Evolutionary conservation across 2,113 vertebrate genomes (phyloP).

Genomic region (Lipophrys pholis): DNA sequence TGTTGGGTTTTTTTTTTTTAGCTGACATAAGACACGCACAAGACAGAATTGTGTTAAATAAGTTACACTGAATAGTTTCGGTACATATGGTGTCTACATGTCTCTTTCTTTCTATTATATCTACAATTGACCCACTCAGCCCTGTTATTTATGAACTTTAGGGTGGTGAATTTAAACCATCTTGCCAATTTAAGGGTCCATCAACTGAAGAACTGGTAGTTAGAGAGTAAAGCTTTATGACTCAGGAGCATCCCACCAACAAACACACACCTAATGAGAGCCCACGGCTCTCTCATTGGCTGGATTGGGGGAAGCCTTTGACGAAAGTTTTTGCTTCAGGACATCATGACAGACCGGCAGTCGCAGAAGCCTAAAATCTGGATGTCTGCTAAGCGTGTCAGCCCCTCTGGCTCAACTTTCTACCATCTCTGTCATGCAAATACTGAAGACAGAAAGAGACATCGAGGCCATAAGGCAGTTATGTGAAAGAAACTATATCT

Average conservation of each 20-base stretch:
- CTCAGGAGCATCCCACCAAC: conserved; percentile 60
- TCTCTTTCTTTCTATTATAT: conserved; percentile 37
- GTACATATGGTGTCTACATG: conserved; percentile 23
- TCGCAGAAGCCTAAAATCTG: neutral
- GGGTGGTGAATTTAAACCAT: conserved; percentile 38
- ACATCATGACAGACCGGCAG: neutral
- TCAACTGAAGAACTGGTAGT: conserved; percentile 40
- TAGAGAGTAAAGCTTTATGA: conserved; percentile 61
- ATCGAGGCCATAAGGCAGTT: too few species aligned
- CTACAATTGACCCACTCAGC: conserved; percentile 46
- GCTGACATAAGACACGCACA: conserved; percentile 9
- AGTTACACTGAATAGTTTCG: conserved; percentile 38
- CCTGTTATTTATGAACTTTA: conserved; percentile 53
- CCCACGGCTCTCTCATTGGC: conserved; percentile 3
- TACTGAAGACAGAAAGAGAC: too few species aligned
- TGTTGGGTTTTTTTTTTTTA: neutral
- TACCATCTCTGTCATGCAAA: too few species aligned
- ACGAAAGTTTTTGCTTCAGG: conserved; percentile 18
- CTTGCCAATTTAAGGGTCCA: conserved; percentile 38
- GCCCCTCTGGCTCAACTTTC: too few species aligned
- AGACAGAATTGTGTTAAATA: too few species aligned
- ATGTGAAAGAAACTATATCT: too few species aligned
- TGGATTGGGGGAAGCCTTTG: conserved; percentile 11
- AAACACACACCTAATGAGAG: conserved; percentile 48
- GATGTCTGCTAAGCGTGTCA: neutral